phyloP scores from a whole-genome alignment of 2,113 vertebrate species.

The Meleagris gallopavo region DNA sequence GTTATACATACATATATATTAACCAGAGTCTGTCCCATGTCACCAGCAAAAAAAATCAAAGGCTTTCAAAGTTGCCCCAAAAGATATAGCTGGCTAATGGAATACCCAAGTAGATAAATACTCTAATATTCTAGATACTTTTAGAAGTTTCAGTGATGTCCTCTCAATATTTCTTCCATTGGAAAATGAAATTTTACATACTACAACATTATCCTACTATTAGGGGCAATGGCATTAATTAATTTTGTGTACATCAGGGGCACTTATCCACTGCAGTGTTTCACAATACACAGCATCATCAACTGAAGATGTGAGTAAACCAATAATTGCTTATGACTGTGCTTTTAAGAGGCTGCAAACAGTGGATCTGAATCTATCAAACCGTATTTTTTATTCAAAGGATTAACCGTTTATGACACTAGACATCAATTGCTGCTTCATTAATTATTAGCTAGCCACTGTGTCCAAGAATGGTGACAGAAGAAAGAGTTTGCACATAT shows the following conservation, averaged over 20 bases:
- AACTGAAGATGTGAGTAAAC: constrained; percentile 36
- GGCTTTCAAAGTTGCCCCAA: not conserved
- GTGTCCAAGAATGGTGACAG: constrained; percentile 54
- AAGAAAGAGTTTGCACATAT: constrained; percentile 5
- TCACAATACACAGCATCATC: not conserved
- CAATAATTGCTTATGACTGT: constrained; percentile 31
- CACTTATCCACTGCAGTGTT: not conserved
- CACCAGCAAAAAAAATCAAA: not conserved
- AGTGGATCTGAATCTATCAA: constrained; percentile 56
- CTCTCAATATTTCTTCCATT: not conserved
- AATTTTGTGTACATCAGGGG: not conserved
- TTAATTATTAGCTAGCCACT: constrained; percentile 69
- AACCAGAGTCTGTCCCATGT: not conserved
- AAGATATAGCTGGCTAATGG: not conserved
- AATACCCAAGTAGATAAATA: not conserved
- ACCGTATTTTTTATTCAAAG: constrained; percentile 56
- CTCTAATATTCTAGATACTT: not conserved
- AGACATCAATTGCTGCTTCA: constrained; percentile 65
- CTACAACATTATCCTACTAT: not conserved
- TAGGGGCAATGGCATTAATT: not conserved
- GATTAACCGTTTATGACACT: constrained; percentile 60
- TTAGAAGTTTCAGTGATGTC: not conserved
- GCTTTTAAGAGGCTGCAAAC: constrained; percentile 51
- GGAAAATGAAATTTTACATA: not conserved
- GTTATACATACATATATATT: not conserved